A percentile compares a stretch with the other conserved stretches of the same genome.
Evolutionary conservation across 2,113 vertebrate genomes (phyloP).

Genomic region (Zapornia atra): DNA sequence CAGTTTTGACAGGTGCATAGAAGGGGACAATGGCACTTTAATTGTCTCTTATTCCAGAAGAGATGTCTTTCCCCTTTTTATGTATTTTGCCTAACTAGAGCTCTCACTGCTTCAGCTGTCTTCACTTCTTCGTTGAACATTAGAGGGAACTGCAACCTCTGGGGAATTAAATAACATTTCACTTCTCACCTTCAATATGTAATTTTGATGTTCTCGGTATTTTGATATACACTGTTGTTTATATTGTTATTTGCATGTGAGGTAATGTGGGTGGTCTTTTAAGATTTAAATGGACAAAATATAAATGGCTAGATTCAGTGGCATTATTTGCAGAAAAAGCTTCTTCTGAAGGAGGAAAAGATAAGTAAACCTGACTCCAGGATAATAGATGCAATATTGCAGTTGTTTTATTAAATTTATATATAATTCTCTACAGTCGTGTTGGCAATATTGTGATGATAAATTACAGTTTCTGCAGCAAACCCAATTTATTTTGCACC

Average conservation of each 20-base stretch:
- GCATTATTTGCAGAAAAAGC: not conserved
- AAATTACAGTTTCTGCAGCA: not conserved
- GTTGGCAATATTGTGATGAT: not conserved
- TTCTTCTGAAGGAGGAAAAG: not conserved
- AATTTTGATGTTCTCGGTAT: not conserved
- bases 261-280: not conserved
- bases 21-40: not conserved
- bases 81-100: not conserved
- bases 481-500: not conserved
- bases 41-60: not conserved
- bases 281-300: not conserved
- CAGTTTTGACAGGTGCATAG: not conserved
- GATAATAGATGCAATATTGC: not conserved
- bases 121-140: not conserved
- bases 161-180: not conserved
- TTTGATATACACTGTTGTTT: not conserved
- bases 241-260: not conserved
- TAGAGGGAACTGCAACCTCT: not conserved
- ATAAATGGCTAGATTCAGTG: not conserved
- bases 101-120: not conserved
- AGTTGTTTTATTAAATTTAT: conserved; percentile 24
- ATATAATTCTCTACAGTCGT: not conserved
- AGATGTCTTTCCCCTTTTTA: not conserved
- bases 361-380: not conserved
- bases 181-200: not conserved